Evolutionary conservation across 2,113 vertebrate species (phyloP).

Genomic region (Oreochromis tanganicae): DNA sequence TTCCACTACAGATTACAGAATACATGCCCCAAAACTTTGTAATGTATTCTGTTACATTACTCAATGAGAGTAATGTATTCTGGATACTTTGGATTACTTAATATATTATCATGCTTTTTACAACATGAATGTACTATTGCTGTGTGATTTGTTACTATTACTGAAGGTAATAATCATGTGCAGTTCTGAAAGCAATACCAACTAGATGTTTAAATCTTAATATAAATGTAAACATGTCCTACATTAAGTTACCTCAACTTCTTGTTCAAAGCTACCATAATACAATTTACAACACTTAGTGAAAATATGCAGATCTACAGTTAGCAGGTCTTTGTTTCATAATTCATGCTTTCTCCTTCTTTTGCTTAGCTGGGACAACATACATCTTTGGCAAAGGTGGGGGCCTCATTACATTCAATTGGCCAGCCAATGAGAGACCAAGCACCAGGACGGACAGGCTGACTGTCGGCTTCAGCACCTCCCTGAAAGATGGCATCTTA

Average conservation of each 20-base stretch:
- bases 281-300: neutral
- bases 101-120: too few species aligned
- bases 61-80: too few species aligned
- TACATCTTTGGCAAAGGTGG: constrained; percentile 98
- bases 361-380: constrained; percentile 84
- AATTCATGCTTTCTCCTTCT: neutral
- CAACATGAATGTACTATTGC: too few species aligned
- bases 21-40: neutral
- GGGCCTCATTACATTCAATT: constrained; percentile 90
- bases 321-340: neutral
- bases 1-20: neutral
- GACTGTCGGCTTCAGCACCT: constrained; percentile 81
- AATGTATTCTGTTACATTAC: too few species aligned
- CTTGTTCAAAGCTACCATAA: neutral
- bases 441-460: constrained; percentile 94
- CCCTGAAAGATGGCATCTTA: constrained; percentile 91
- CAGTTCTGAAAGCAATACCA: too few species aligned
- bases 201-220: too few species aligned
- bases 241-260: neutral
- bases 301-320: neutral
- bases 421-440: constrained; percentile 94
- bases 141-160: too few species aligned
- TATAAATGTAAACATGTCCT: neutral
- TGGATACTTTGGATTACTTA: too few species aligned
- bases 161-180: too few species aligned